phyloP scores from a whole-genome alignment of 2,113 vertebrate genomes.

The Tinamus guttatus region DNA sequence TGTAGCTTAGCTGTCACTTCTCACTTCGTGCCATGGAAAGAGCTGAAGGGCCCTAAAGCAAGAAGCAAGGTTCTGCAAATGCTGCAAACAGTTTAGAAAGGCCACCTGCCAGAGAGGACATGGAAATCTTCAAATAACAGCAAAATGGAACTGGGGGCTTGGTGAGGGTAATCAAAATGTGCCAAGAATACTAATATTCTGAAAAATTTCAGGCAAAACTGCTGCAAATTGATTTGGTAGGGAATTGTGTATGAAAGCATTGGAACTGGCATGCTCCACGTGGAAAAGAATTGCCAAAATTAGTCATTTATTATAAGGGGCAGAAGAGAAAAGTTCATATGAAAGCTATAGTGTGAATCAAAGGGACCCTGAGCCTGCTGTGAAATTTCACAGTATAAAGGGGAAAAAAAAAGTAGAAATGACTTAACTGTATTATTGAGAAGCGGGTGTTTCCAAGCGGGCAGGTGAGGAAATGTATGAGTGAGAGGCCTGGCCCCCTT shows the following conservation, averaged over 20 bases:
- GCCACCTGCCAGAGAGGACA: not conserved
- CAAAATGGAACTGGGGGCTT: not conserved
- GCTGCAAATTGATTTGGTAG: not conserved
- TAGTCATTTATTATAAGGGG: not conserved
- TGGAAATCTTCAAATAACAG: not conserved
- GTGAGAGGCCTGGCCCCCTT: not conserved
- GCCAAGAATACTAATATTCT: not conserved
- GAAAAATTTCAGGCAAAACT: not conserved
- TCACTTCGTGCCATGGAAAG: not conserved
- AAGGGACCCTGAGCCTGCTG: not conserved
- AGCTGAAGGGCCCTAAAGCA: not conserved
- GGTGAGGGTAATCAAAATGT: not conserved
- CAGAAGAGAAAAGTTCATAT: not conserved
- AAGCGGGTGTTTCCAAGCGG: not conserved
- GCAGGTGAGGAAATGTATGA: not conserved
- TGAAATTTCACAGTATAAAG: not conserved
- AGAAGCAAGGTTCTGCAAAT: not conserved
- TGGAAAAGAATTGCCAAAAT: not conserved
- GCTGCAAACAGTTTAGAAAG: rapidly evolving
- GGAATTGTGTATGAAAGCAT: not conserved
- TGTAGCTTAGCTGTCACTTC: rapidly evolving
- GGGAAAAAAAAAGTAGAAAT: too few relatives aligned
- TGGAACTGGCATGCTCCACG: not conserved
- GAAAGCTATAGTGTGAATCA: not conserved
- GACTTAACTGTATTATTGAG: not conserved